phyloP scores from a whole-genome alignment of 2,797 vertebrate genomes.

The Parauchenoglanis punctatus region DNA sequence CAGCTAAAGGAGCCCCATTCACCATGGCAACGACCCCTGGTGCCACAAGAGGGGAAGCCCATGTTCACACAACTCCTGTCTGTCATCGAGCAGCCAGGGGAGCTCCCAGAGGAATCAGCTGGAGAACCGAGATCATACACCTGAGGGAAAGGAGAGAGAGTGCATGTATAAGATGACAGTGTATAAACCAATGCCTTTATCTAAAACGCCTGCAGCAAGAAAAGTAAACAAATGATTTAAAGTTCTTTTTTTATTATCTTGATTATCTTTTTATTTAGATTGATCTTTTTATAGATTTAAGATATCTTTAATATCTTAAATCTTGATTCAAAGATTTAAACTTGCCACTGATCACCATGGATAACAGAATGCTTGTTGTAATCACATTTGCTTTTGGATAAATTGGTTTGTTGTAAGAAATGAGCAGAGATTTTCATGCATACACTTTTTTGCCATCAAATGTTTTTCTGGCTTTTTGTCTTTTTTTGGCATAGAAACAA shows the following conservation, averaged over 20 bases:
- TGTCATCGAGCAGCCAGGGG: conserved; percentile 81
- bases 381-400: neutral
- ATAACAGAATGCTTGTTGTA: neutral
- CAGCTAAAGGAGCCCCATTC: conserved; percentile 86
- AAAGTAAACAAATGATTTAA: neutral
- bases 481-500: neutral
- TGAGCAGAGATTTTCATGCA: neutral
- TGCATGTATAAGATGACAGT: neutral
- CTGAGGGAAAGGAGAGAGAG: conserved; percentile 65
- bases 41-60: conserved; percentile 82
- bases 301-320: too few relatives aligned
- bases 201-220: neutral
- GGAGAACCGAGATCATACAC: conserved; percentile 85
- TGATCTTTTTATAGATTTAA: too few relatives aligned
- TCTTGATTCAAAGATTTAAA: too few relatives aligned
- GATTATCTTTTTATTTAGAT: too few relatives aligned
- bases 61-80: conserved; percentile 85
- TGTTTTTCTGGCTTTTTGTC: neutral
- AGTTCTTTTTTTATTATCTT: neutral
- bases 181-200: neutral
- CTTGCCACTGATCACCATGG: neutral
- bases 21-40: conserved; percentile 80
- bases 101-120: conserved; percentile 81
- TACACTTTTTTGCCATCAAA: neutral
- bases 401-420: neutral